phyloP scores from a whole-genome alignment of 2,888 invertebrate species.

The Cordilura impudica region DNA sequence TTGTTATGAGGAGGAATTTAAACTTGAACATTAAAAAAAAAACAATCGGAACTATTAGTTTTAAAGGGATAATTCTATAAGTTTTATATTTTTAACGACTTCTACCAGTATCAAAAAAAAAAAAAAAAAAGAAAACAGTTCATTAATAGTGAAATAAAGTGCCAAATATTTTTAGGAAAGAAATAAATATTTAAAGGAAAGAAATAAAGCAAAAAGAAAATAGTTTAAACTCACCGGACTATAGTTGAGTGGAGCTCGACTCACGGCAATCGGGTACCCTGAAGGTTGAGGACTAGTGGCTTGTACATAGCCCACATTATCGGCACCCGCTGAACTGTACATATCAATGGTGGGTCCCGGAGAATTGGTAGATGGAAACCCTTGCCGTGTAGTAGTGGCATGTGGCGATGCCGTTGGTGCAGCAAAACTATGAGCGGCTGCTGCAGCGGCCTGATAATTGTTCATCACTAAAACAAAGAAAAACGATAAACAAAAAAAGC shows the following conservation, averaged over 20 bases:
- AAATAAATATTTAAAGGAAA: neutral
- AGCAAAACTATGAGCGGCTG: slow-evolving; percentile 87
- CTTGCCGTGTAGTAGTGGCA: slow-evolving; percentile 84
- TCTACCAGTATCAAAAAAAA: neutral
- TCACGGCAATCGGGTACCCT: slow-evolving; percentile 95
- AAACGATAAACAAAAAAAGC: neutral
- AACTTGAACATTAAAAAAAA: neutral
- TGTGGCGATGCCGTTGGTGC: slow-evolving; percentile 92
- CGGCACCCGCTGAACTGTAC: slow-evolving; percentile 91
- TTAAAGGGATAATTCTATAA: neutral
- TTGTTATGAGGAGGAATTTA: too few relatives aligned
- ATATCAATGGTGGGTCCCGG: slow-evolving; percentile 95
- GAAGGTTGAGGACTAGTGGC: slow-evolving; percentile 98
- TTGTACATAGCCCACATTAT: slow-evolving; percentile 96
- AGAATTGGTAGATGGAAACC: slow-evolving; percentile 94
- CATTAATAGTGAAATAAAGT: neutral
- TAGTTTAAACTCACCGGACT: slow-evolving; percentile 86
- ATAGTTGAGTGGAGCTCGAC: slow-evolving; percentile 94
- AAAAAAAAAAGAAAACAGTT: too few relatives aligned
- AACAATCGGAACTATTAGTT: neutral
- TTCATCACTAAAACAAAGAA: slow-evolving; percentile 89
- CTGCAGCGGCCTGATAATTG: slow-evolving; percentile 93
- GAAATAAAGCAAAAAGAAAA: neutral
- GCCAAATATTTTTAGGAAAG: neutral
- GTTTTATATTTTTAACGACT: neutral